Conservation (phyloP, 2,113 vertebrate genomes). For the Scopus umbretta region DNA sequence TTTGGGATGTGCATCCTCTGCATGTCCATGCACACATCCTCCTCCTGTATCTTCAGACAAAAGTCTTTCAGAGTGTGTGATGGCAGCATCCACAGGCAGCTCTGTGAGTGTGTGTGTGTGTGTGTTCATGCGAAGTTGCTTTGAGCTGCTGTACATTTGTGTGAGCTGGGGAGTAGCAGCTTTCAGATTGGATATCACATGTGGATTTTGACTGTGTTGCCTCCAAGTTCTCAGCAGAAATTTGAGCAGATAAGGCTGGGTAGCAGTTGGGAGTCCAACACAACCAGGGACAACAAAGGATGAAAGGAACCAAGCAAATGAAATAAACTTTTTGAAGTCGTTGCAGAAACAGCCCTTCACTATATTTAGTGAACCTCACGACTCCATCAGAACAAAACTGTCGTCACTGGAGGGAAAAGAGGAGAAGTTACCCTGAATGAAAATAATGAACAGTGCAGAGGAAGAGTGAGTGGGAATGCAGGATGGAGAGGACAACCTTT, state of each 20-base stretch:
- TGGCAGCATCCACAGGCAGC: not conserved
- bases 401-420: not conserved
- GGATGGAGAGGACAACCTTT: not conserved
- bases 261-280: slow-evolving; percentile 40
- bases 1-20: not conserved
- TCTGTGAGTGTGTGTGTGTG: not conserved
- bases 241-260: slow-evolving; percentile 36
- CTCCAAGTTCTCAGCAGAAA: slow-evolving; percentile 46
- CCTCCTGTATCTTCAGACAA: not conserved
- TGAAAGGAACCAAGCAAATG: slow-evolving; percentile 52
- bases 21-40: too few relatives aligned
- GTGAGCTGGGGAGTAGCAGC: not conserved
- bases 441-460: not conserved
- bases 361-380: slow-evolving; percentile 48
- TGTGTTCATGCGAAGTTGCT: not conserved
- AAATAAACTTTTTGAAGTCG: slow-evolving; percentile 66
- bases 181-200: not conserved
- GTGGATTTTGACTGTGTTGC: not conserved
- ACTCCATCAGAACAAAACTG: slow-evolving; percentile 29
- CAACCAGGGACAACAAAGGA: slow-evolving; percentile 50
- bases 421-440: not conserved
- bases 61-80: accelerated
- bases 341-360: slow-evolving; percentile 54
- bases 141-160: not conserved
- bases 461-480: not conserved